These are phyloP conservation scores for Boloria euphrosyne DNA, from an alignment of 2,888 invertebrate species.

Conservation along the genomic window DNA sequence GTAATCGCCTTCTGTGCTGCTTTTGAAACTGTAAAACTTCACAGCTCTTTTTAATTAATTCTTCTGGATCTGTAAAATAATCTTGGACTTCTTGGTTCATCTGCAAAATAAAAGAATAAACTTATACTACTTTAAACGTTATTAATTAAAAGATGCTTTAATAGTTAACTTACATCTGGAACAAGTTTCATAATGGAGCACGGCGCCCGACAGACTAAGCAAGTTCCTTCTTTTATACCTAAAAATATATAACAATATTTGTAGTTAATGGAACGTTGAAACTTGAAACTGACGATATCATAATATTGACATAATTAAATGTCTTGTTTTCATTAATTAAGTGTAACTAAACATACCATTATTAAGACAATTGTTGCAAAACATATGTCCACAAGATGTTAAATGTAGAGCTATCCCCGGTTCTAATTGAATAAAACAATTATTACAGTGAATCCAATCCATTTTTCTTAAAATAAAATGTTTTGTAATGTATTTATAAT, in stretches of 20 bases:
- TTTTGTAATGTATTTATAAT: slow-evolving; percentile 10
- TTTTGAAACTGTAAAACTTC: slow-evolving; percentile 77
- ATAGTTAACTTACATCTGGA: slow-evolving; percentile 64
- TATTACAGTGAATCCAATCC: slow-evolving; percentile 81
- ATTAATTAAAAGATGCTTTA: slow-evolving; percentile 21
- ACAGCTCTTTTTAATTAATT: slow-evolving; percentile 72
- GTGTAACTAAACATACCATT: slow-evolving; percentile 57
- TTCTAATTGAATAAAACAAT: slow-evolving; percentile 74
- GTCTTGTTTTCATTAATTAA: background rate
- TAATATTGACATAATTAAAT: too few relatives aligned
- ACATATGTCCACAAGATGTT: slow-evolving; percentile 81
- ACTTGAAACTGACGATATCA: too few relatives aligned
- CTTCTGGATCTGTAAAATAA: slow-evolving; percentile 78
- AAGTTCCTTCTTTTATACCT: slow-evolving; percentile 71
- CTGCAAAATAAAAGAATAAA: slow-evolving; percentile 50
- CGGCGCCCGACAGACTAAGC: slow-evolving; percentile 70
- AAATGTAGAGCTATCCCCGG: slow-evolving; percentile 71
- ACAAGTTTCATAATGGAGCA: slow-evolving; percentile 76
- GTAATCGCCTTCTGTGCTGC: slow-evolving; percentile 71
- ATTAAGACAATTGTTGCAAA: slow-evolving; percentile 74
- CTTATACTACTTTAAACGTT: slow-evolving; percentile 4
- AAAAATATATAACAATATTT: slow-evolving; percentile 39
- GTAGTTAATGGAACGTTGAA: slow-evolving; percentile 7
- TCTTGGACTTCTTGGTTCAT: slow-evolving; percentile 79
- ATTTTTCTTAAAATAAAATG: slow-evolving; percentile 47